Evolutionary conservation across 2,888 invertebrate species (phyloP).

Genomic region (Temnothorax rugatulus): DNA sequence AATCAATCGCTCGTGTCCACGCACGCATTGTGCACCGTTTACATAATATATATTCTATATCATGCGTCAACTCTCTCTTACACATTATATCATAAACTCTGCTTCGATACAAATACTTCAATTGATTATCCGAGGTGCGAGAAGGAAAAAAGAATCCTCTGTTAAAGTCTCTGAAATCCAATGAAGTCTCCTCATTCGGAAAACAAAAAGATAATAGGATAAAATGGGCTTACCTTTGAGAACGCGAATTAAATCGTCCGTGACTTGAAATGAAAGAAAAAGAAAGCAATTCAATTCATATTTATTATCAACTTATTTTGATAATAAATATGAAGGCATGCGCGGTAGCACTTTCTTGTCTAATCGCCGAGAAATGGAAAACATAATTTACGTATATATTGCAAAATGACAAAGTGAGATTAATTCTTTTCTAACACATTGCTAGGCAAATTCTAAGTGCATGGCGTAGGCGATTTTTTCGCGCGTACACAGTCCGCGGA

Average conservation of each 20-base stretch:
- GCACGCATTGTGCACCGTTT: slow-evolving; percentile 36
- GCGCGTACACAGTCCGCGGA: slow-evolving; percentile 31
- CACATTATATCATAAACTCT: neutral
- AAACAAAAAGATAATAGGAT: neutral
- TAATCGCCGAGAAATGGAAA: neutral
- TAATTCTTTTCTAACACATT: neutral
- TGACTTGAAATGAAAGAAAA: neutral
- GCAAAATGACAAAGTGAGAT: neutral
- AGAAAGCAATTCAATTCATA: slow-evolving; percentile 6
- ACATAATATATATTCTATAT: neutral
- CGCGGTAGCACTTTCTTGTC: neutral
- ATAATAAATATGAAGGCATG: neutral
- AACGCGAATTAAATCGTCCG: neutral
- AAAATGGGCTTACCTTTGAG: neutral
- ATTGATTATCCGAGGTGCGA: neutral
- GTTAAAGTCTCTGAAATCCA: neutral
- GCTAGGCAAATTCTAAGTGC: neutral
- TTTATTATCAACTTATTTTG: neutral
- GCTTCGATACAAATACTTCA: neutral
- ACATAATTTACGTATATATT: neutral
- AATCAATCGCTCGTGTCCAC: slow-evolving; percentile 53
- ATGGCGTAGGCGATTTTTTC: neutral
- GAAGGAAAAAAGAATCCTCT: neutral
- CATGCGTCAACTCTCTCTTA: neutral
- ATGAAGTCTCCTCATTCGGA: neutral